phyloP scores from a whole-genome alignment of 2,888 invertebrate species.

The Ornithoptera priamus region DNA sequence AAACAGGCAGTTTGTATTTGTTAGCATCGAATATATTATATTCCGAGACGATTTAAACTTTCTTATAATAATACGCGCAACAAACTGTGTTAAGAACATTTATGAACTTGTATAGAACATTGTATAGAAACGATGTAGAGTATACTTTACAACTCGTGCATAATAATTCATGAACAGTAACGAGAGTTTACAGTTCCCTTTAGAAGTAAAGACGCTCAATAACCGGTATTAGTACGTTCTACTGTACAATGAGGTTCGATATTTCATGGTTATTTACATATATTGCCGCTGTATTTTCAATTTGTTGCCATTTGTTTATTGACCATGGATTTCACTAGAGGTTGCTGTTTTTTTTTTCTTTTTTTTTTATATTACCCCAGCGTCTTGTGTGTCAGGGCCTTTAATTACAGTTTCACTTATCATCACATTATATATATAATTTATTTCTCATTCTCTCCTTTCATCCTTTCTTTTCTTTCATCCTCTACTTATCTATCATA shows the following conservation, averaged over 20 bases:
- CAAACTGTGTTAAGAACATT: conserved; percentile 43
- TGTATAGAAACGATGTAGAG: conserved; percentile 38
- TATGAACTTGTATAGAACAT: conserved; percentile 56
- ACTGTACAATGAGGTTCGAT: conserved; percentile 21
- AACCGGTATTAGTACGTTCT: conserved; percentile 40
- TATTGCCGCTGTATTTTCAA: conserved; percentile 8
- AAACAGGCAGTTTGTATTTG: too few species aligned
- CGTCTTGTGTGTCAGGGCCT: too few species aligned
- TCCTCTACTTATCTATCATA: too few species aligned
- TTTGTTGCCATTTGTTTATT: background rate
- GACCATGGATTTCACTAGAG: background rate
- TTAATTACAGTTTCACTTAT: too few species aligned
- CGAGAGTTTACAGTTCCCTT: conserved; percentile 49
- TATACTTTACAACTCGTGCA: conserved; percentile 39
- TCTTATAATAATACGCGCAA: conserved; percentile 30
- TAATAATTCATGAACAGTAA: conserved; percentile 56
- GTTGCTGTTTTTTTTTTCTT: too few species aligned
- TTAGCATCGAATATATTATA: background rate
- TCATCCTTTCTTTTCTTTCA: too few species aligned
- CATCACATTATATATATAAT: too few species aligned
- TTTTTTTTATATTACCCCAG: too few species aligned
- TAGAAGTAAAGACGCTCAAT: conserved; percentile 47
- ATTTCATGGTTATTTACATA: conserved; percentile 14
- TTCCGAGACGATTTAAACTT: conserved; percentile 7
- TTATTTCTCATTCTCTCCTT: too few species aligned